Evolutionary conservation across 2,797 vertebrate genomes (phyloP), one percentile per base, ranked within the genome.

Genomic region (Coracias cyanogaster): DNA sequence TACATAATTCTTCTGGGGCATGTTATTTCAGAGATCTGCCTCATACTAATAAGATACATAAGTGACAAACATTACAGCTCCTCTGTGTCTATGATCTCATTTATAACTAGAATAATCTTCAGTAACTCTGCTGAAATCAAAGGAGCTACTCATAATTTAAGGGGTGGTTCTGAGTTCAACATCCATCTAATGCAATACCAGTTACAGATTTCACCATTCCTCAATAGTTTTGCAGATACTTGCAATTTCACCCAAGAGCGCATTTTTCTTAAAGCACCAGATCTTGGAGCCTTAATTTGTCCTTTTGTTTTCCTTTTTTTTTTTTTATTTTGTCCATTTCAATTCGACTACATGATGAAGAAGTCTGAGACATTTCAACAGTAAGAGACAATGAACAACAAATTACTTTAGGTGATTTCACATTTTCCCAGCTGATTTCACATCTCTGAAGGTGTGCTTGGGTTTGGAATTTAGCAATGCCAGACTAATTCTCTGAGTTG

Each of bases 41-140:
- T 89, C 0, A 0, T 41, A 49, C 19, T 58, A 66, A 43, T 51
- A 80, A 52, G 64, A 82, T 17, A 66, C 1, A 0, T 24, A 70
- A 65, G 20, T 41, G 67, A 80, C 51, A 92, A 92, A 80, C 12
- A 55, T 45, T 66, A 55, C 48, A 76, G 54, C 14, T 69, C 51
- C 33, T 86, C 43, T 4, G 7, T n/a, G 20, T 43, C 51, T 39
- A 3, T 60, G 46, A 70, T 76, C 43, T 72, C 39, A 37, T 62
- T 82, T 86, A 35, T 35, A 89, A 48, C 31, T 55, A 72, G 24
- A 72, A 49, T 31, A 69, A 77, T 51, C 39, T 72, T 87, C 51
- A 45, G 22, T 37, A 80, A 64, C 28, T 39, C 84, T 46, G 33
- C 21, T 80, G 60, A 94, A 85, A 87, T 66, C 37, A 85, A 70